These are phyloP conservation scores for Cotesia vestalis DNA, from an alignment of 1,140 invertebrate species.

Conservation along the genomic window DNA sequence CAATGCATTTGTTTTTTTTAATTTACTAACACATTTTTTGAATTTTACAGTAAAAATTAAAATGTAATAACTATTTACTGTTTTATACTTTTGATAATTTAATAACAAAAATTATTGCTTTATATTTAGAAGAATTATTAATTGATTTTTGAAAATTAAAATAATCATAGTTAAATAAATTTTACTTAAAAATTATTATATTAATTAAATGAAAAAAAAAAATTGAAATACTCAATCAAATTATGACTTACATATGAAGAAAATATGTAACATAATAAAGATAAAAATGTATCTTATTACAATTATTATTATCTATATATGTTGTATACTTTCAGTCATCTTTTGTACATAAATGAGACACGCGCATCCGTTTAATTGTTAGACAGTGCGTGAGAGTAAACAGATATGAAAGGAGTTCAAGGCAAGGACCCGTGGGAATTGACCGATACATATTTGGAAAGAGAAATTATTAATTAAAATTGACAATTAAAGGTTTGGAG, in stretches of 20 bases:
- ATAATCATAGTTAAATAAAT: no score
- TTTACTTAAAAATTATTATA: no score
- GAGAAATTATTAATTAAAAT: not conserved
- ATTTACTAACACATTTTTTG: no score
- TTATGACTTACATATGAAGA: not conserved
- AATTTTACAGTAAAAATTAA: no score
- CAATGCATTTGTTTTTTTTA: no score
- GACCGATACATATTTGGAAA: slow-evolving; percentile 25
- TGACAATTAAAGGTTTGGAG: not conserved
- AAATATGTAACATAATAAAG: not conserved
- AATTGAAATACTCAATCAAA: slow-evolving; percentile 21
- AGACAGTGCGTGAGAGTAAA: slow-evolving; percentile 19
- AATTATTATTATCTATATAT: not conserved
- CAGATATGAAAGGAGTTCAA: slow-evolving; percentile 34
- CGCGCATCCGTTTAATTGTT: slow-evolving; percentile 39
- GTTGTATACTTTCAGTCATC: slow-evolving; percentile 21
- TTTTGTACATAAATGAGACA: slow-evolving; percentile 25
- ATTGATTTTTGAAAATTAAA: no score
- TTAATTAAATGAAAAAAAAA: not conserved
- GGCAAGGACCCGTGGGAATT: slow-evolving; percentile 34
- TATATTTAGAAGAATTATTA: no score
- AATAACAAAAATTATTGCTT: no score
- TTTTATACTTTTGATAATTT: no score
- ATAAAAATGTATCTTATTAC: not conserved
- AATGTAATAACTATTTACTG: no score